Percentiles rank a stretch among this genome's conserved stretches.
These are phyloP conservation scores for silkworm (Bombyx mori) DNA, from an alignment of 1,140 invertebrate genomes.

Conservation along the genomic window ASM3026992v2 NC_085126.1:11208501-11209000, in stretches of 20 bases:
- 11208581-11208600: conserved; percentile 1
- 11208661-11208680: conserved; percentile 14
- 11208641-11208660: conserved; percentile 16
- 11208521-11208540: conserved; percentile 15
- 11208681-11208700: conserved; percentile 7
- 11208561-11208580: conserved; percentile 14
- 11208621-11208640: conserved; percentile 5
- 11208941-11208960: conserved; percentile 41
- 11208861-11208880: conserved; percentile 47
- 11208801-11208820: conserved; percentile 19
- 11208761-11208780: conserved; percentile 38
- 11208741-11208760: conserved; percentile 39
- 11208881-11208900: conserved; percentile 43
- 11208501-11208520: conserved; percentile 33
- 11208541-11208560: conserved; percentile 20
- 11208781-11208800: conserved; percentile 32
- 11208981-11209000: conserved; percentile 7
- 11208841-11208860: conserved; percentile 25
- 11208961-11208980: conserved; percentile 33
- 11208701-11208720: too few relatives aligned
- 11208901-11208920: conserved; percentile 36
- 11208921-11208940: conserved; percentile 44
- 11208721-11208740: not conserved
- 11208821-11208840: conserved; percentile 17
- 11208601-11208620: not conserved